phyloP scores from a whole-genome alignment of 2,888 invertebrate species.

The Reticulitermes lucifugus region DNA sequence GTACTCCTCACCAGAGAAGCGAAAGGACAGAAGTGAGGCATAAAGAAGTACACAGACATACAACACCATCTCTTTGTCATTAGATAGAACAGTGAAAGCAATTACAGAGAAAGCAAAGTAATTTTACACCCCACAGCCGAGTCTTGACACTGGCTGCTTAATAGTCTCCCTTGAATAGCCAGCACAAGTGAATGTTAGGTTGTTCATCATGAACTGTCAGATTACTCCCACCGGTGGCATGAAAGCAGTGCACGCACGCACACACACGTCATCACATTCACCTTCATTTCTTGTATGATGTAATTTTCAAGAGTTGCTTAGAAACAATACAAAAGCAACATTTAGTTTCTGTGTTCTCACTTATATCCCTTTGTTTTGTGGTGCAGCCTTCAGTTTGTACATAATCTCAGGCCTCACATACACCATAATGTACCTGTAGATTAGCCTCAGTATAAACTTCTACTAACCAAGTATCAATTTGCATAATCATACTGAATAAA shows the following conservation, averaged over 20 bases:
- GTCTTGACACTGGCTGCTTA: background rate
- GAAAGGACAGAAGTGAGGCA: constrained; percentile 30
- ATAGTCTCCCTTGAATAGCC: constrained; percentile 15
- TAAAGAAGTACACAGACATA: constrained; percentile 15
- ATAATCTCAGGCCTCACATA: background rate
- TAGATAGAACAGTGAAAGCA: constrained; percentile 17
- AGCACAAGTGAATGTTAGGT: background rate
- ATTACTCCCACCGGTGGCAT: background rate
- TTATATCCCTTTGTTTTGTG: constrained; percentile 16
- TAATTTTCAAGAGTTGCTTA: background rate
- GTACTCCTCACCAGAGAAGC: constrained; percentile 18
- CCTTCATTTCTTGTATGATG: background rate
- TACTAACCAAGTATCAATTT: no score
- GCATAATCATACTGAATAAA: no score
- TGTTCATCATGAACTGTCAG: background rate
- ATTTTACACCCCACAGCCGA: background rate
- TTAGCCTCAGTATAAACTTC: no score
- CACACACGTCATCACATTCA: background rate
- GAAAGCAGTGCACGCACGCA: background rate
- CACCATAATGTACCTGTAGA: no score
- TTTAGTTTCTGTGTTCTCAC: constrained; percentile 21
- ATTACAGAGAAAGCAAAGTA: constrained; percentile 13
- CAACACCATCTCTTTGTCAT: constrained; percentile 6
- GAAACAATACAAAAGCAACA: background rate
- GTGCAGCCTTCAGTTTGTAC: background rate